A percentile compares a stretch with the other conserved stretches of the same genome.
Evolutionary conservation across 2,888 invertebrate species (phyloP).

Genomic region (Calliphora vomitoria): DNA sequence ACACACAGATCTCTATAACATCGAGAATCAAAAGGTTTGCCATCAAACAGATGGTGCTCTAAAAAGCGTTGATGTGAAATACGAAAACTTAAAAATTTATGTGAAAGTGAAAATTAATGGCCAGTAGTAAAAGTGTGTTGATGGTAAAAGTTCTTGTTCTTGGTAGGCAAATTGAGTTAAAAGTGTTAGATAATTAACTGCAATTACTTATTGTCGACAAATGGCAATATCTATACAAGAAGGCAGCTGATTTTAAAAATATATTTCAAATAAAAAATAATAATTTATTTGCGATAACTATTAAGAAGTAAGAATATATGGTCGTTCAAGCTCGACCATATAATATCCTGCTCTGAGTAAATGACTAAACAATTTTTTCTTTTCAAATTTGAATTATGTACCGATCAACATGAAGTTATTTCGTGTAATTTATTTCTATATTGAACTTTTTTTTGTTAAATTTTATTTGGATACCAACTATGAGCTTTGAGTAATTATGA

Average conservation of each 20-base stretch:
- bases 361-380: too few species aligned
- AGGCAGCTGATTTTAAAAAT: not conserved
- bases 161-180: not conserved
- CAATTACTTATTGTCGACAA: not conserved
- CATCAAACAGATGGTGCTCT: slow-evolving; percentile 20
- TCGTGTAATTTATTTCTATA: too few species aligned
- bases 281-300: too few species aligned
- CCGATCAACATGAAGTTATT: too few species aligned
- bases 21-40: slow-evolving; percentile 19
- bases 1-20: not conserved
- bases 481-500: too few species aligned
- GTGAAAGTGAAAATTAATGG: slow-evolving; percentile 17
- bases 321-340: too few species aligned
- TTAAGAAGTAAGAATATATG: too few species aligned
- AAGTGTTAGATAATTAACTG: not conserved
- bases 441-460: too few species aligned
- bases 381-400: too few species aligned
- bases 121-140: not conserved
- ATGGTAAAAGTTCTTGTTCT: not conserved
- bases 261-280: too few species aligned
- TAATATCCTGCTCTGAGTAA: too few species aligned
- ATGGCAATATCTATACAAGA: not conserved
- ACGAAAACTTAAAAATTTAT: slow-evolving; percentile 20
- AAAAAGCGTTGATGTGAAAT: slow-evolving; percentile 24
- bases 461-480: too few species aligned